Base-by-base conservation (phyloP, 2,797 vertebrate species). In the Pangasius macronema region DNA sequence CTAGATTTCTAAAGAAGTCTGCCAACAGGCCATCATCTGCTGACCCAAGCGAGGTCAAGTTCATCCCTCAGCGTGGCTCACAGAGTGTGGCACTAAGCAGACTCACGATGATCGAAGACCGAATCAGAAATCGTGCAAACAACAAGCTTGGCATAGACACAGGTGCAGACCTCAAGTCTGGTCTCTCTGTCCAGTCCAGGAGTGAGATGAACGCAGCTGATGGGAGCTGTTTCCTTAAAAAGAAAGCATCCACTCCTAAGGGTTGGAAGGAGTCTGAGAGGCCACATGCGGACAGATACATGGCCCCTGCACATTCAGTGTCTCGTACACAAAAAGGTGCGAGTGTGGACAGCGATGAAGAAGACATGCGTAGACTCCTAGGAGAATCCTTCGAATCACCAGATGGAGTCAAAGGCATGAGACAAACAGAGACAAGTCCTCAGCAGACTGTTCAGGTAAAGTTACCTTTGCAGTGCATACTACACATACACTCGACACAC, bases 1-100 rank as follows among this genome's bases (percentile, higher is more conserved):
- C 92, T 89, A 93, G 96, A 63, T 97, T 97, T 92, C 90, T 97
- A 9, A 97, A 96, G 88, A 95, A 95, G 61, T 87, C 87, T 11
- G 82, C 92, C 5, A 88, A 83, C 24, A 70, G 82, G 82, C 91
- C 87, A 6, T 91, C 92, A 3, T 91, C 91, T 39, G 4, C 88
- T 49, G 87, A 82, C 36, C 67, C 2, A 0, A 86, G 72, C 39
- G 87, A 93, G 63, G 72, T 84, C 51, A 92, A 90, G 92, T 91
- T 88, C 2, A 3, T 59, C 20, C 87, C 83, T 88, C 89, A 91
- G 73, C 86, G 2, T 5, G 46, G 90, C 82, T 92, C 93, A 42
- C 94, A 94, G 88, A 90, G 91, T 1, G 88, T 91, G 9, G 94
- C 93, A n/a, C 82, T 97, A 42, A 93, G 55, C 16, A 95, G 91